A percentile compares a stretch with the other conserved stretches of the same genome.
Evolutionary conservation across 2,113 vertebrate genomes (phyloP).

Genomic region (Notarius lentiginosus): DNA sequence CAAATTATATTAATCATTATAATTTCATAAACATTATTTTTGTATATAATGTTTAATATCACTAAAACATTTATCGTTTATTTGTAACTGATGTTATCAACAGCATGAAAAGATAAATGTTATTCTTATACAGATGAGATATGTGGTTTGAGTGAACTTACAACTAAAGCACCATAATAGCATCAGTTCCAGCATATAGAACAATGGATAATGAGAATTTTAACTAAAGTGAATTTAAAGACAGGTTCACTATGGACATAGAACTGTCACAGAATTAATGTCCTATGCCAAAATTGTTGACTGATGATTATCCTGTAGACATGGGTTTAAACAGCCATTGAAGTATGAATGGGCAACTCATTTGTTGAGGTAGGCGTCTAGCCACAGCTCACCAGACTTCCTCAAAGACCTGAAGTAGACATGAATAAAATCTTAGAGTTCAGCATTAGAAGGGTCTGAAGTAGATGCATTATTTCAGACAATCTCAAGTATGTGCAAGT

Average conservation of each 20-base stretch:
- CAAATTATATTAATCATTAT: not conserved
- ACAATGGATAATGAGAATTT: not conserved
- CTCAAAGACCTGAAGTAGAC: constrained; percentile 65
- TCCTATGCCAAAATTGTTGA: constrained; percentile 11
- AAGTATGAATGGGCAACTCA: constrained; percentile 46
- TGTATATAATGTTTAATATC: not conserved
- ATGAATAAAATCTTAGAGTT: not conserved
- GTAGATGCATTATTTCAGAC: not conserved
- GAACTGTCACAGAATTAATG: not conserved
- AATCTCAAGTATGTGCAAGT: not conserved
- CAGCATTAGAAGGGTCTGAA: not conserved
- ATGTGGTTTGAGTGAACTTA: not conserved
- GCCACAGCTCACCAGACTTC: constrained; percentile 85
- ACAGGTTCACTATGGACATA: not conserved
- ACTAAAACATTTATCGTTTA: not conserved
- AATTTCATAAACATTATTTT: no score
- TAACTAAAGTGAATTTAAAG: not conserved
- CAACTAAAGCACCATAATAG: constrained; percentile 32
- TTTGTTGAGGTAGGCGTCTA: constrained; percentile 94
- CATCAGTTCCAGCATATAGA: constrained; percentile 8
- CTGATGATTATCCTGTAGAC: not conserved
- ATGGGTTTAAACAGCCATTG: not conserved
- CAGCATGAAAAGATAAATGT: not conserved
- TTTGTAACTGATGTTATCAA: not conserved
- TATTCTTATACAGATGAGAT: not conserved